These are phyloP conservation scores for Chiloscyllium plagiosum DNA, from an alignment of 2,113 vertebrate genomes.

Conservation along the genomic window DNA sequence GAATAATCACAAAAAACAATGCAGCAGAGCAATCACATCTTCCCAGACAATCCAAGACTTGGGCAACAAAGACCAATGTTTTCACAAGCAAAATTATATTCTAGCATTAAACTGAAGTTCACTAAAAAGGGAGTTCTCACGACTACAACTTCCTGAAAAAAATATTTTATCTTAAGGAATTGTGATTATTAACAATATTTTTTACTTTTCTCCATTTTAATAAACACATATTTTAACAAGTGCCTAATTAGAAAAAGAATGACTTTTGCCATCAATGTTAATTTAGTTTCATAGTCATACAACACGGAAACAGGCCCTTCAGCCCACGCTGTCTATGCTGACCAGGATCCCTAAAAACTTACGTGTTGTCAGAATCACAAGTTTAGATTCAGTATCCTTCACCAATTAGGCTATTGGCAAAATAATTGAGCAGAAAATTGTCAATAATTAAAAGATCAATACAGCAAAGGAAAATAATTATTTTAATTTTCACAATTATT, in stretches of 20 bases:
- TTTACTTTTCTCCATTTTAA: not conserved
- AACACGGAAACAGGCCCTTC: no score
- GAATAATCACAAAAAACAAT: not conserved
- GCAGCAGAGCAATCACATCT: not conserved
- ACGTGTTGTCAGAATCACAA: not conserved
- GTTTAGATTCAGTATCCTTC: not conserved
- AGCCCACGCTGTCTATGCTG: no score
- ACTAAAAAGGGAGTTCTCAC: not conserved
- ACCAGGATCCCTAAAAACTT: no score
- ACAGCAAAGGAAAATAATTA: not conserved
- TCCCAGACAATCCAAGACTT: not conserved
- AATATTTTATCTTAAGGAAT: not conserved
- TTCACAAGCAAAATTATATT: not conserved
- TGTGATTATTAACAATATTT: not conserved
- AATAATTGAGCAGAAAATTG: not conserved
- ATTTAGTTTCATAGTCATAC: not conserved
- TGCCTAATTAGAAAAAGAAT: not conserved
- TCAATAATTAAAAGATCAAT: not conserved
- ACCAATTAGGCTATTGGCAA: not conserved
- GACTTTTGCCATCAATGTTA: not conserved
- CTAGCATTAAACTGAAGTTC: not conserved
- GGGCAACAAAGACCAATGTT: not conserved
- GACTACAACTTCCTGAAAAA: not conserved
- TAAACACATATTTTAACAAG: not conserved
- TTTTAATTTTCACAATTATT: conserved; percentile 4